These are phyloP conservation scores for Harpegnathos saltator DNA, from an alignment of 1,140 invertebrate genomes.

Conservation along the genomic window DNA sequence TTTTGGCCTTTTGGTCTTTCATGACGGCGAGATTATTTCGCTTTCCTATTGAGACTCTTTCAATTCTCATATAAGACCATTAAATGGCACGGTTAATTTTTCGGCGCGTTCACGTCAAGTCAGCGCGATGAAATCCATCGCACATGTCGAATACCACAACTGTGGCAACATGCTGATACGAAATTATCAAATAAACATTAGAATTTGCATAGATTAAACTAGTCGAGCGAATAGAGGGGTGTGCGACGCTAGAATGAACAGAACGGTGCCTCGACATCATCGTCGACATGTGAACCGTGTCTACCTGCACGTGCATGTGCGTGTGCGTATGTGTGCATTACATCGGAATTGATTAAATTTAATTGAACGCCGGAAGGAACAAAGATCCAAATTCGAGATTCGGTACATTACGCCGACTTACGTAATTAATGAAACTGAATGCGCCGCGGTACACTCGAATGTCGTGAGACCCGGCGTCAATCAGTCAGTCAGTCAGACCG, in stretches of 20 bases:
- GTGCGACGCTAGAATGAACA: conserved; percentile 5
- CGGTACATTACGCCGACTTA: conserved; percentile 1
- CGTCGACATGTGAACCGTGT: neutral
- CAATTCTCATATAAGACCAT: no score
- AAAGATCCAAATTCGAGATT: conserved; percentile 40
- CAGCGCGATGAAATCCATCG: neutral
- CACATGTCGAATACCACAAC: neutral
- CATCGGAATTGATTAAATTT: conserved; percentile 43
- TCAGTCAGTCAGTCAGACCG: neutral
- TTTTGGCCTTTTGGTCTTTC: no score
- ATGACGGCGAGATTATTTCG: no score
- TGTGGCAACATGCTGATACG: neutral
- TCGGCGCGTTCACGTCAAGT: neutral
- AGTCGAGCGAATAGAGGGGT: neutral
- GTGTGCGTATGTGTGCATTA: no score
- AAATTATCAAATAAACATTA: conserved; percentile 16
- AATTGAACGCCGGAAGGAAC: conserved; percentile 35
- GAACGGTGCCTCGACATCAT: neutral
- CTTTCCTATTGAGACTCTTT: no score
- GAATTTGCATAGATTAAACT: neutral
- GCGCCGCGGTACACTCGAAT: neutral
- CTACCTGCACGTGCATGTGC: no score
- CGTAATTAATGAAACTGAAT: conserved; percentile 56
- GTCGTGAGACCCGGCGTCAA: neutral
- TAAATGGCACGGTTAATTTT: no score